Evolutionary conservation across 1,140 invertebrate genomes (phyloP), one percentile per base, ranked within the genome.

Genomic region (Macrosteles quadrilineatus): DNA sequence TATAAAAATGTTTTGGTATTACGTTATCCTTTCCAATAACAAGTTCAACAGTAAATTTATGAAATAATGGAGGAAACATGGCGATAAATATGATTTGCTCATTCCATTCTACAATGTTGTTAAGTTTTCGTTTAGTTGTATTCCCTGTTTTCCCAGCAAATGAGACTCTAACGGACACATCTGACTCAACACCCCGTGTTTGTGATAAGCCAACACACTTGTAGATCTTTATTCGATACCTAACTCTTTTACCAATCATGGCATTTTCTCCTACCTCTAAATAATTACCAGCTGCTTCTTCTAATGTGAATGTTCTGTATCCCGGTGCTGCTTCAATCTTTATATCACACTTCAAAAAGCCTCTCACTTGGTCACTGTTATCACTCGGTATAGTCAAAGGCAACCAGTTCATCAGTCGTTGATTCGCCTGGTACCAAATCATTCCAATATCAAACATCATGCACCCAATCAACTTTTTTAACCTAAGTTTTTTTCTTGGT

Each of bases 1-100:
- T n/a, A 50, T 50, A 50, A 23, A 50, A 50, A 50, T n/a, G 17
- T 23, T 50, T 50, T 3, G n/a, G 21, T 4, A n/a, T 23, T 9
- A 50, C n/a, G n/a, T 3, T 4, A 19, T 6, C 3, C 4, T 50
- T n/a, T 4, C 21, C 21, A 23, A 50, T 50, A n/a, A 50, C 17
- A 23, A 50, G 47, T 23, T 23, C 17, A 23, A 50, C n/a, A n/a
- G 47, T 50, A 3, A 50, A 4, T 19, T 50, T 50, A 19, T 50
- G 47, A 50, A 50, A 50, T 23, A 50, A 19, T 19, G 47, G 47
- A 50, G 47, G 47, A 23, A 11, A 50, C 6, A 19, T n/a, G 4
- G 3, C 47, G n/a, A 50, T 50, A n/a, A 50, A 50, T 4, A 19
- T 50, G n/a, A 50, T 50, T 50, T 50, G 47, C n/a, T 50, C 47